Conservation (phyloP, 2,888 invertebrate genomes). For the Archips xylosteana region DNA sequence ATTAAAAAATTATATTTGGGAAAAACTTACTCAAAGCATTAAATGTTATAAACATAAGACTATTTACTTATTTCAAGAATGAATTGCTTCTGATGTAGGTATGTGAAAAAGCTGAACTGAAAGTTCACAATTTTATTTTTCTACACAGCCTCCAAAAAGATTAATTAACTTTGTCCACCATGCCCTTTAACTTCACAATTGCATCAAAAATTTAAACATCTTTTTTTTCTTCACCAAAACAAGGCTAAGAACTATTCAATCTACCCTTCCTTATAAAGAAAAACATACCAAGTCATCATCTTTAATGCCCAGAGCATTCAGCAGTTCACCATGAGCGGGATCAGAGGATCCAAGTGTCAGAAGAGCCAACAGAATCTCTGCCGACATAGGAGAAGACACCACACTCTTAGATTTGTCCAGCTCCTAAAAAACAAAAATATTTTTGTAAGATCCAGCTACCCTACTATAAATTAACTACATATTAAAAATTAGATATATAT, state of each 20-base stretch:
- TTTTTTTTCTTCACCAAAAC: not conserved
- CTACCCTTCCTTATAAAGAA: constrained; percentile 5
- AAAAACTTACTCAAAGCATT: no score
- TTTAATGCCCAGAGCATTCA: constrained; percentile 65
- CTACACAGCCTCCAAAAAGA: no score
- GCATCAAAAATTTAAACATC: no score
- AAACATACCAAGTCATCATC: constrained; percentile 70
- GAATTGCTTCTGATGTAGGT: no score
- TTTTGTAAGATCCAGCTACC: constrained; percentile 7
- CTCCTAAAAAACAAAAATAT: constrained; percentile 60
- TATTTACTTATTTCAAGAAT: no score
- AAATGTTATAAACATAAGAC: no score
- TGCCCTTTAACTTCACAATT: no score
- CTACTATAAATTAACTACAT: not conserved
- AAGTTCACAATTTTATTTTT: no score
- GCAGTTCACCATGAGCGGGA: constrained; percentile 67
- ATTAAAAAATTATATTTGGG: no score
- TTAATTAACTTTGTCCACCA: no score
- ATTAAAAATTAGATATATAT: not conserved
- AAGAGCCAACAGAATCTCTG: constrained; percentile 76
- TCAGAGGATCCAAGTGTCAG: constrained; percentile 73
- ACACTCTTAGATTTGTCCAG: constrained; percentile 71
- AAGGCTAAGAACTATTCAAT: not conserved
- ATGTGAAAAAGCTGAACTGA: no score
- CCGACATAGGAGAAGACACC: constrained; percentile 81